Evolutionary conservation across 2,797 vertebrate species (phyloP).

Genomic region (Prunella strophiata): DNA sequence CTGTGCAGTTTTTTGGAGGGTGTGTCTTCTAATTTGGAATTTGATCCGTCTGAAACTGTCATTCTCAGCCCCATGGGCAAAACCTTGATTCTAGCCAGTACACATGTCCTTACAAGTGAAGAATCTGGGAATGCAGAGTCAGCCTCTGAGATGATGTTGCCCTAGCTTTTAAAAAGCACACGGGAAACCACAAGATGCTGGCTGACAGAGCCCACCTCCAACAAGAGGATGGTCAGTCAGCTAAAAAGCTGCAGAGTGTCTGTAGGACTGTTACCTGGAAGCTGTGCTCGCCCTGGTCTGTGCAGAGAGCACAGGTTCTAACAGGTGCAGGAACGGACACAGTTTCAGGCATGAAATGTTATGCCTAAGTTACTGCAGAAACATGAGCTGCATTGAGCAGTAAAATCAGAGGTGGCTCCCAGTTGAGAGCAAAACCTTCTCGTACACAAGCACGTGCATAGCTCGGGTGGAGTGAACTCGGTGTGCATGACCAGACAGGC

Average conservation of each 20-base stretch:
- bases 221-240: neutral
- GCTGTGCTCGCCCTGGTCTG: neutral
- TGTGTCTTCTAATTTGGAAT: conserved; percentile 35
- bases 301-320: neutral
- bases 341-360: neutral
- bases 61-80: neutral
- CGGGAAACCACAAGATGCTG: neutral
- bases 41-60: neutral
- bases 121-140: neutral
- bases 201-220: neutral
- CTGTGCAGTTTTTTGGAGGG: neutral
- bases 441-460: fast-evolving
- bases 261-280: neutral
- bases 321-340: neutral
- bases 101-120: conserved; percentile 13
- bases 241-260: neutral
- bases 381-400: fast-evolving
- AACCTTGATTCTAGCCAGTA: neutral
- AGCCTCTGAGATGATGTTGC: neutral
- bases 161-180: neutral
- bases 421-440: neutral
- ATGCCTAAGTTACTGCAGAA: neutral
- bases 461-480: fast-evolving
- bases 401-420: neutral
- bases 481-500: neutral